Base-by-base conservation (phyloP, 2,888 invertebrate species). In the Oligia fasciuncula region DNA sequence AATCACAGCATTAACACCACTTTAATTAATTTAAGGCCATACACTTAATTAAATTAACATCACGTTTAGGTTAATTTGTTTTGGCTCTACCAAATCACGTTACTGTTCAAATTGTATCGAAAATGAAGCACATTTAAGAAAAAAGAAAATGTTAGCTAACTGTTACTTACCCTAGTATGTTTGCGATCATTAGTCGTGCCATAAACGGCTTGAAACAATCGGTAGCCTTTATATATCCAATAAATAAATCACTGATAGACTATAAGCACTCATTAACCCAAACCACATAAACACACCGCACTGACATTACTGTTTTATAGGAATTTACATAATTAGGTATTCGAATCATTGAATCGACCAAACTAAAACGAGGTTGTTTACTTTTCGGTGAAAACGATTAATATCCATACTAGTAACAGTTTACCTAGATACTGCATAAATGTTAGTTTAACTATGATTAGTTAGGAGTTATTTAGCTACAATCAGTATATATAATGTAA, bases 1-100 rank as follows among this genome's bases (percentile, higher is more conserved):
- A 88, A 83, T 88, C 86, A 76, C 75, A 76, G 67, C 68, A 77
- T 83, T 80, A 79, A 69, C 67, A 77, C 63, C 77, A 73, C 49
- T 79, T 83, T 76, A 79, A 80, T 76, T 77, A 49, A 88, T 80
- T 88, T 83, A 46, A 76, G 63, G 14, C 74, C 70, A 74, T 46
- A 85, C 75, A 80, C n/a, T 85, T 73, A 76, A 83, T 80, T 77
- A 76, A 35, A 35, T 66, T 46, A 70, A 72, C 29, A 62, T 65
- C 60, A 68, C 60, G 9, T 60, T 79, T 67, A n/a, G 19, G 23
- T 29, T 51, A 73, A 82, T 73, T 63, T 73, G 63, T 83, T 77
- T 57, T 14, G 49, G 69, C 62, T 66, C 46, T 23, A 29, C 19
- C 23, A 73, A 73, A 71, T 76, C 71, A 60, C 60, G 29, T 49